Percentiles rank a stretch among this genome's conserved stretches.
These are phyloP conservation scores for Coranthus polyacanthus DNA, from an alignment of 2,797 vertebrate species.

Conservation along the genomic window DNA sequence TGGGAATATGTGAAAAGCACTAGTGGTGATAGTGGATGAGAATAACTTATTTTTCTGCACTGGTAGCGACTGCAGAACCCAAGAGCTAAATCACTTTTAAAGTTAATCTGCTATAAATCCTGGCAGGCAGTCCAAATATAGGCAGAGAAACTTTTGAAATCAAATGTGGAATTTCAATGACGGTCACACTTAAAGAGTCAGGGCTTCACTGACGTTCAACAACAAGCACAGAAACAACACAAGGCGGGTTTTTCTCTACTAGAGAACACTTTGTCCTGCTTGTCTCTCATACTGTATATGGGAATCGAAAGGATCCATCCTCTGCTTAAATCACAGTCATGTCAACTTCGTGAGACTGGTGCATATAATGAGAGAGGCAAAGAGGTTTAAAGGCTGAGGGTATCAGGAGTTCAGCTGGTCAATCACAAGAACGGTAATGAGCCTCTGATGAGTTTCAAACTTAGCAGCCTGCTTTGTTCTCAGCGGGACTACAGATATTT, in stretches of 20 bases:
- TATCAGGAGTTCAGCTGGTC: conserved; percentile 70
- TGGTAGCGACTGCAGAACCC: conserved; percentile 54
- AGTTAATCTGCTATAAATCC: conserved; percentile 81
- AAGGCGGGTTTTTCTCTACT: conserved; percentile 10
- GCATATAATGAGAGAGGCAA: background rate
- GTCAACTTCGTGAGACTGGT: conserved; percentile 14
- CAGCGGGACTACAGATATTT: conserved; percentile 50
- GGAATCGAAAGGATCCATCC: background rate
- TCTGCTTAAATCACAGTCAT: conserved; percentile 25
- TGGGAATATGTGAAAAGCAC: conserved; percentile 34
- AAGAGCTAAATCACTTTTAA: conserved; percentile 77
- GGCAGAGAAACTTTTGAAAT: conserved; percentile 73
- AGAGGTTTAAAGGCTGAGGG: conserved; percentile 38
- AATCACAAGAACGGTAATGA: conserved; percentile 64
- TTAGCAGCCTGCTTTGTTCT: conserved; percentile 63
- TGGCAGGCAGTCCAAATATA: conserved; percentile 68
- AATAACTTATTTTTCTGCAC: conserved; percentile 42
- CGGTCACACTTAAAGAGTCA: conserved; percentile 21
- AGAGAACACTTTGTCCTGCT: conserved; percentile 1
- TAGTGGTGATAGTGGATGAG: conserved; percentile 28
- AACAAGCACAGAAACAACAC: conserved; percentile 23
- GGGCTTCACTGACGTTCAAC: conserved; percentile 31
- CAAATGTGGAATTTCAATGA: conserved; percentile 71
- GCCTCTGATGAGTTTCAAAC: conserved; percentile 56
- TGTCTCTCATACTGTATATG: background rate